Conservation (phyloP, 1,140 invertebrate species). For the Euglossa dilemma region DNA sequence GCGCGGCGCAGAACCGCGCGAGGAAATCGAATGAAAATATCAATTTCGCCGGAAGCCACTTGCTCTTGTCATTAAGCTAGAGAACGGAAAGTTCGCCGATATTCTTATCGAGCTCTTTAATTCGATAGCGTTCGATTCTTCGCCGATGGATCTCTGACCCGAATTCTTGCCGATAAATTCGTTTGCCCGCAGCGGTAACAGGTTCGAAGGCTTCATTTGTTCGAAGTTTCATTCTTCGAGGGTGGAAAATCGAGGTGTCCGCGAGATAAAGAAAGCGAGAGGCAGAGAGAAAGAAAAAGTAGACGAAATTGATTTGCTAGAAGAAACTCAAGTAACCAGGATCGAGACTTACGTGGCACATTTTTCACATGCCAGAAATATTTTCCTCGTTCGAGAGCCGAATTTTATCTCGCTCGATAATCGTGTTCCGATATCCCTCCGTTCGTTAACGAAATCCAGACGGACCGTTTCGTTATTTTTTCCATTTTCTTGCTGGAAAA, state of each 20-base stretch:
- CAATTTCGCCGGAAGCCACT: constrained; percentile 14
- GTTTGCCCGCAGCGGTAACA: constrained; percentile 12
- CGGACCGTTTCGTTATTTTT: background rate
- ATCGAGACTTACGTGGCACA: background rate
- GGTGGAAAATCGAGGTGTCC: background rate
- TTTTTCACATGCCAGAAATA: background rate
- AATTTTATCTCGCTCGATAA: background rate
- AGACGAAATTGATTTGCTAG: constrained; percentile 17
- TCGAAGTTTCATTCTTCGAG: constrained; percentile 12
- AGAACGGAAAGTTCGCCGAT: background rate
- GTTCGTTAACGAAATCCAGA: background rate
- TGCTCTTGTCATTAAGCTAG: constrained; percentile 13
- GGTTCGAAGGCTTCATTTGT: constrained; percentile 41
- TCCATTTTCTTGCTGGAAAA: too few species aligned
- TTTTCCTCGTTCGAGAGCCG: too few species aligned
- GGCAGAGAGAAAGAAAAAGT: background rate
- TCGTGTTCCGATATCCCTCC: too few species aligned
- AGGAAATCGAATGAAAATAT: constrained; percentile 37
- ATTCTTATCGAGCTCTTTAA: constrained; percentile 40
- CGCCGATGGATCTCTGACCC: constrained; percentile 34
- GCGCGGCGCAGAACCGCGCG: background rate
- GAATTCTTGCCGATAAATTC: constrained; percentile 48
- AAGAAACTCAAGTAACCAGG: background rate
- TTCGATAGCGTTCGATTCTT: constrained; percentile 43
- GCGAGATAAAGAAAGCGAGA: background rate